Conservation (phyloP, 2,888 invertebrate species). For the Plagodis dolabraria region DNA sequence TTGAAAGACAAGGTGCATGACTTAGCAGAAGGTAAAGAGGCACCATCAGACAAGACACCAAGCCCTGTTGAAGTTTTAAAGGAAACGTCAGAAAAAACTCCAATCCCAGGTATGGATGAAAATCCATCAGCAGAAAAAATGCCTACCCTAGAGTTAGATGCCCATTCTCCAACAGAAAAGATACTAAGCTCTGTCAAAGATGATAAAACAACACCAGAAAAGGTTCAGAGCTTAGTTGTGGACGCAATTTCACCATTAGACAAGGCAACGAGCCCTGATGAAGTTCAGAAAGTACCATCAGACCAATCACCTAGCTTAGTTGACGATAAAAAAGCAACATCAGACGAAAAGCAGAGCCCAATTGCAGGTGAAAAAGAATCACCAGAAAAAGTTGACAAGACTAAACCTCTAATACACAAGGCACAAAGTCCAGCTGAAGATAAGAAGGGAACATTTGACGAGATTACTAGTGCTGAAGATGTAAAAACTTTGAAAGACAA, state of each 20-base stretch:
- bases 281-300: background rate
- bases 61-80: slow-evolving; percentile 7
- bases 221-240: background rate
- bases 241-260: slow-evolving; percentile 7
- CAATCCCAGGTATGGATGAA: slow-evolving; percentile 1
- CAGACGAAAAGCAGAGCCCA: background rate
- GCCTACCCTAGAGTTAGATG: background rate
- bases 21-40: no score
- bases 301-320: background rate
- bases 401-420: no score
- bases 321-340: background rate
- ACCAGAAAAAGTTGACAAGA: no score
- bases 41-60: background rate
- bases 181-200: slow-evolving; percentile 8
- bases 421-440: background rate
- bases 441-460: background rate
- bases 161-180: slow-evolving; percentile 5
- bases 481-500: background rate
- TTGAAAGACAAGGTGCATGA: no score
- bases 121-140: no score
- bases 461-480: background rate
- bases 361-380: no score
- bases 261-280: background rate
- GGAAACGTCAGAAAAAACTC: background rate
- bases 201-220: slow-evolving; percentile 10